Evolutionary conservation across 2,113 vertebrate genomes (phyloP), one percentile per base, ranked within the genome.

Genomic region (Callocephalon fimbriatum): DNA sequence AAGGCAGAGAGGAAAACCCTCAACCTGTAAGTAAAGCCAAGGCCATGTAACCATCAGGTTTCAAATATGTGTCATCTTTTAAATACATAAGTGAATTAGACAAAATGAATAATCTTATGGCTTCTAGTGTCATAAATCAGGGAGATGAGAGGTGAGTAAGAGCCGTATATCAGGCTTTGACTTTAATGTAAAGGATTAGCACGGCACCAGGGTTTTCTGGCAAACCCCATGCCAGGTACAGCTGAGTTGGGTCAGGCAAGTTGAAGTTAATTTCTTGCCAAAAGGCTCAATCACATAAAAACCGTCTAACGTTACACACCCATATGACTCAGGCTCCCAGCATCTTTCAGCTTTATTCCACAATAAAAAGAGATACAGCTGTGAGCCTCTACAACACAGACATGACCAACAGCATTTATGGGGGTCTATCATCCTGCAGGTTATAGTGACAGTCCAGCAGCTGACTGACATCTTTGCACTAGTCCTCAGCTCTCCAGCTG

Each of bases 341-440:
- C 56, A 91, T 95, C 65, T 89, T 94, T 94, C 80, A 67, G 15
- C 65, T 92, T 94, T 95, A 67, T 93, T 88, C 86, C 86, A 77
- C 56, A 94, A 61, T 75, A 51, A 91, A 94, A 91, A 50, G 27
- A 58, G 77, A 26, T 31, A 81, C 59, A 83, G 44, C 78, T 45
- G 35, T 29, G 50, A 94, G 22, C 6, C 29, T 71, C 50, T 71
- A 16, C 19, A 38, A 42, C 73, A 87, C 4, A 84, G 51, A 59
- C 7, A 3, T 35, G 21, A 18, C 35, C 79, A 67, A 21, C 25
- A 47, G 23, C 14, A 15, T 84, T 86, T 77, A 25, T 12, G 45
- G 67, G 26, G 21, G 15, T 21, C 31, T 19, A 6, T 50, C 50
- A 23, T n/a, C 35, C 53, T 67, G 26, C 17, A 70, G 74, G 68